Conservation (phyloP, 2,797 vertebrate species). For the Onychomys leucogaster region DNA sequence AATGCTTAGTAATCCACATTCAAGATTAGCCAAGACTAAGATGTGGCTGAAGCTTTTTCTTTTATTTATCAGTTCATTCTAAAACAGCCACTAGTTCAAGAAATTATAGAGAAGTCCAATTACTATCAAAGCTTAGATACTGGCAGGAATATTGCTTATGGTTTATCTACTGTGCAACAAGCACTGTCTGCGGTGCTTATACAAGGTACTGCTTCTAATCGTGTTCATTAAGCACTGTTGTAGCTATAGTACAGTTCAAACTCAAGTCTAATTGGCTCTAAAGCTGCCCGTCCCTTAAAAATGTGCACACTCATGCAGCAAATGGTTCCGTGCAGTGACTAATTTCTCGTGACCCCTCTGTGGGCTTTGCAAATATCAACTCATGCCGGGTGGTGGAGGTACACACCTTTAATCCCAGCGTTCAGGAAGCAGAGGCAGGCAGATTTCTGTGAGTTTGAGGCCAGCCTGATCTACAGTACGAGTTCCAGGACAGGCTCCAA, state of each 20-base stretch:
- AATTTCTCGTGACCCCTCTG: not conserved
- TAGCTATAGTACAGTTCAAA: not conserved
- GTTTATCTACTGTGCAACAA: not conserved
- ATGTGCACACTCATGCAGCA: not conserved
- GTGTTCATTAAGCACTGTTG: not conserved
- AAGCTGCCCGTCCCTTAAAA: not conserved
- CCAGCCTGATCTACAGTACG: no score
- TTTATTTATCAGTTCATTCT: not conserved
- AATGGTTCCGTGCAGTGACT: not conserved
- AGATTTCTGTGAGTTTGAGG: no score
- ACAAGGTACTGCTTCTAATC: not conserved
- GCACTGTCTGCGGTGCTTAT: not conserved
- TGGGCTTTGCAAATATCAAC: not conserved
- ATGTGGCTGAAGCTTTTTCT: not conserved
- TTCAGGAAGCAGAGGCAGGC: no score
- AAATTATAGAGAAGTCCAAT: constrained; percentile 13
- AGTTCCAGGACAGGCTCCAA: no score
- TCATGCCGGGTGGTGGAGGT: not conserved
- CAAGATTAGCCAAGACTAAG: constrained; percentile 1
- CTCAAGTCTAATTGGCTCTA: not conserved
- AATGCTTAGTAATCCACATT: not conserved
- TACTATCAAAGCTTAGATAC: not conserved
- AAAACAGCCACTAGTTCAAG: constrained; percentile 26
- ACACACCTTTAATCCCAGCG: no score
- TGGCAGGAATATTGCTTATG: not conserved